Base-by-base conservation (phyloP, 1,140 invertebrate genomes). In the Zelostemma sp. region DNA sequence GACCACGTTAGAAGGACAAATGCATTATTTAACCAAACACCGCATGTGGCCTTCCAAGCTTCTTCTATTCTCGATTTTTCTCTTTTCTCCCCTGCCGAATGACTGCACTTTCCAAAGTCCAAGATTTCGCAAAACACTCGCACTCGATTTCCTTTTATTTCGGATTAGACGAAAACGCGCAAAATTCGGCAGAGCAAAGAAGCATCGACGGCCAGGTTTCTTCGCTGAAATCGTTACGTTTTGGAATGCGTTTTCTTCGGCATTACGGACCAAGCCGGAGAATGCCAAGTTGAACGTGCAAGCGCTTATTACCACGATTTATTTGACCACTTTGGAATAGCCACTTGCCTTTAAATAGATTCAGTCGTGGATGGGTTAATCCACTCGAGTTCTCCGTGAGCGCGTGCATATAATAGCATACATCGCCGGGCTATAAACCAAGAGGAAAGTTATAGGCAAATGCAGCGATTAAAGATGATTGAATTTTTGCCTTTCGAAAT, bases 341-440 rank as follows among this genome's bases (percentile, higher is more conserved):
- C 35, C 54, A 63, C 46, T 66, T 61, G 47, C 47, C 54, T 68
- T 59, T 62, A 68, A 68, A 68, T 68, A 68, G 59, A 68, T 62
- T 68, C 54, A 48, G 65, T 68, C 66, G 54, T 59, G 59, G 66
- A 68, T 63, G 66, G 66, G 50, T 62, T 68, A 59, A 68, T 63
- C 45, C 66, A 63, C 49, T 68, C 31, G 58, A 63, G 49, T 33
- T 55, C n/a, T 1, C 35, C 31, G 54, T 35, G 38, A 33, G 54
- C 59, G 66, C 55, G 66, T 68, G 55, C 59, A 55, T 62, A 6
- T 43, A 64, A 57, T 53, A 18, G 47, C 11, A 16, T 41, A 45
- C 40, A 56, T 11, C 2, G 45, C 46, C 54, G 41, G 48, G 15
- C 55, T 41, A 58, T 65, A 65, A 65, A 54, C 62, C 21, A 41